A percentile compares a stretch with the other conserved stretches of the same genome.
Evolutionary conservation across 2,888 invertebrate species (phyloP).

Genomic region (Thereva unica): DNA sequence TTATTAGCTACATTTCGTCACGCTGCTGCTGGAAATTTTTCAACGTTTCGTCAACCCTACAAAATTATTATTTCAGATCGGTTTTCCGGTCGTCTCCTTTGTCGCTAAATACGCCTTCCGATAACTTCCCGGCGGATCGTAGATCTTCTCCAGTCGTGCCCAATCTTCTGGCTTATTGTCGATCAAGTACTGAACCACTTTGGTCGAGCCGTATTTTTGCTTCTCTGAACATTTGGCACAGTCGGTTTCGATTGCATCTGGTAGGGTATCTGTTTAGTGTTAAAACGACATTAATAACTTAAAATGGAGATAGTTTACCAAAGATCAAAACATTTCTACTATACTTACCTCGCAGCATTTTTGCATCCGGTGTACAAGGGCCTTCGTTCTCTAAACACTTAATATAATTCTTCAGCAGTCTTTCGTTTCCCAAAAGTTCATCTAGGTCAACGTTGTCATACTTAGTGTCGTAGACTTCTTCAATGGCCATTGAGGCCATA

Average conservation of each 20-base stretch:
- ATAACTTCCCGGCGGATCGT: slow-evolving; percentile 67
- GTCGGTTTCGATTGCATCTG: slow-evolving; percentile 71
- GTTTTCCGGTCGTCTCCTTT: slow-evolving; percentile 55
- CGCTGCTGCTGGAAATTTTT: not conserved
- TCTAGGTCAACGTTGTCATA: slow-evolving; percentile 73
- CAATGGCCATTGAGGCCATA: slow-evolving; percentile 34
- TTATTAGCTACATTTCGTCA: no score
- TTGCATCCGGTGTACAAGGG: slow-evolving; percentile 71
- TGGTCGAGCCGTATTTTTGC: slow-evolving; percentile 67
- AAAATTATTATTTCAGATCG: not conserved
- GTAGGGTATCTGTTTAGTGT: slow-evolving; percentile 64
- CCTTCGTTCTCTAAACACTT: slow-evolving; percentile 68
- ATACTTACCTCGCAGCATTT: slow-evolving; percentile 71
- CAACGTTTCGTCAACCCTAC: not conserved
- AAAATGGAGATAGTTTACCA: slow-evolving; percentile 28
- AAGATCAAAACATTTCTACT: not conserved
- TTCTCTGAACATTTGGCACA: slow-evolving; percentile 70
- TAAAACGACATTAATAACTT: slow-evolving; percentile 25
- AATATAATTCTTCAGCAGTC: slow-evolving; percentile 67
- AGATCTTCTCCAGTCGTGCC: slow-evolving; percentile 64
- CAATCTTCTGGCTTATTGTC: slow-evolving; percentile 62
- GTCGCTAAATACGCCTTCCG: slow-evolving; percentile 63
- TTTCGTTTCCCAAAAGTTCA: slow-evolving; percentile 67
- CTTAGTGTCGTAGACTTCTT: slow-evolving; percentile 63
- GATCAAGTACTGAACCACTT: slow-evolving; percentile 63